Evolutionary conservation across 2,113 vertebrate genomes (phyloP).

Genomic region (Gambusia affinis): DNA sequence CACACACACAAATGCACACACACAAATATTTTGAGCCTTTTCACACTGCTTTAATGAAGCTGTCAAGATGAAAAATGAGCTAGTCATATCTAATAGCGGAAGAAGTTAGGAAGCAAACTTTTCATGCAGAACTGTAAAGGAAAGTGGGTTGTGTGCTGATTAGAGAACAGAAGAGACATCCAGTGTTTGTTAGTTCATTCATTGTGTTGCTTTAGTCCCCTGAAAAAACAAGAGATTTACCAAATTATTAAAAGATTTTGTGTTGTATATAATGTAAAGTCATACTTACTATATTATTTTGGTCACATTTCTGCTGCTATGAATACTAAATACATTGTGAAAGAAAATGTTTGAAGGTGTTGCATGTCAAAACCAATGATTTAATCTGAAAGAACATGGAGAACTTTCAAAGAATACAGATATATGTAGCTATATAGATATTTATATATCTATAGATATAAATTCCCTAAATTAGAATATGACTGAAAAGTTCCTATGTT

Average conservation of each 20-base stretch:
- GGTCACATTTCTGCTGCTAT: no score
- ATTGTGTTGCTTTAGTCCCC: neutral
- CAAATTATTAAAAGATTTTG: constrained; percentile 6
- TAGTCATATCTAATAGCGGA: constrained; percentile 70
- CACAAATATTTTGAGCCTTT: constrained; percentile 61
- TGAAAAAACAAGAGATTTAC: constrained; percentile 13
- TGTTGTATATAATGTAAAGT: neutral
- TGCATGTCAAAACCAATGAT: no score
- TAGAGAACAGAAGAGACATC: constrained; percentile 23
- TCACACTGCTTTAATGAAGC: constrained; percentile 71
- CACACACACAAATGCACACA: constrained; percentile 26
- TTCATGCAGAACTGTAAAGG: constrained; percentile 48
- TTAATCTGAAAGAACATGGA: no score
- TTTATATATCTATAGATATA: no score
- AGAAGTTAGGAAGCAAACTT: constrained; percentile 62
- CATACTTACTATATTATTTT: neutral
- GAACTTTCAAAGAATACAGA: no score
- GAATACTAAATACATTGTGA: no score
- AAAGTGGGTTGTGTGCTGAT: constrained; percentile 48
- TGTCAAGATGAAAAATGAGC: constrained; percentile 76
- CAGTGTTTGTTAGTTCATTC: constrained; percentile 14
- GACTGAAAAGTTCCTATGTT: no score
- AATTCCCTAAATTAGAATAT: no score
- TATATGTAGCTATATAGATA: no score
- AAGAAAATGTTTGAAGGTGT: no score